phyloP scores from a whole-genome alignment of 2,113 vertebrate genomes.

The Choloepus hoffmanni region DNA sequence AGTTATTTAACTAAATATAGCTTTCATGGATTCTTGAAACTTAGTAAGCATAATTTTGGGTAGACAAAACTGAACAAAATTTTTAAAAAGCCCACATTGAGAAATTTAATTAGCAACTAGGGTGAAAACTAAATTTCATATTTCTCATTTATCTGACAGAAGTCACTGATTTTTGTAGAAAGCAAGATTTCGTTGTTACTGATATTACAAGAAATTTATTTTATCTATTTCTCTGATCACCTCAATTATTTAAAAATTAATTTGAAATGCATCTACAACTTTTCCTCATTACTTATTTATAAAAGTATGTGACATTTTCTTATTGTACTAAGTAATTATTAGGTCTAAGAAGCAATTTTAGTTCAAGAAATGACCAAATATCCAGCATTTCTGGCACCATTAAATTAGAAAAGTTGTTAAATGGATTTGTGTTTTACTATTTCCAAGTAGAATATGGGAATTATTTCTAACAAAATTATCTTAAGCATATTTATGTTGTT shows the following conservation, averaged over 20 bases:
- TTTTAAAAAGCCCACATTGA: not conserved
- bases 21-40: not conserved
- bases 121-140: not conserved
- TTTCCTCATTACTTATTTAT: constrained; percentile 71
- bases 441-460: constrained; percentile 71
- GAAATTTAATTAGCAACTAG: not conserved
- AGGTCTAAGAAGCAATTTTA: constrained; percentile 80
- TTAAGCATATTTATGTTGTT: not conserved
- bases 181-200: not conserved
- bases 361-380: constrained; percentile 70
- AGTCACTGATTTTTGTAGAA: not conserved
- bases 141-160: not conserved
- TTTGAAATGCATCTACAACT: constrained; percentile 48
- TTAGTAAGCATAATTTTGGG: not conserved
- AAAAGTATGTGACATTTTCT: constrained; percentile 68
- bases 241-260: not conserved
- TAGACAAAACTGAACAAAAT: not conserved
- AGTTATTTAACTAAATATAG: not conserved
- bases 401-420: constrained; percentile 75
- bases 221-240: not conserved
- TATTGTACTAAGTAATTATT: constrained; percentile 79
- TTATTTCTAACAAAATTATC: constrained; percentile 54
- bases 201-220: not conserved
- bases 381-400: not conserved
- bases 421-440: constrained; percentile 75